A percentile compares a stretch with the other conserved stretches of the same genome.
These are phyloP conservation scores for Megaceryle torquata DNA, from an alignment of 2,113 vertebrate species.

Conservation along the genomic window DNA sequence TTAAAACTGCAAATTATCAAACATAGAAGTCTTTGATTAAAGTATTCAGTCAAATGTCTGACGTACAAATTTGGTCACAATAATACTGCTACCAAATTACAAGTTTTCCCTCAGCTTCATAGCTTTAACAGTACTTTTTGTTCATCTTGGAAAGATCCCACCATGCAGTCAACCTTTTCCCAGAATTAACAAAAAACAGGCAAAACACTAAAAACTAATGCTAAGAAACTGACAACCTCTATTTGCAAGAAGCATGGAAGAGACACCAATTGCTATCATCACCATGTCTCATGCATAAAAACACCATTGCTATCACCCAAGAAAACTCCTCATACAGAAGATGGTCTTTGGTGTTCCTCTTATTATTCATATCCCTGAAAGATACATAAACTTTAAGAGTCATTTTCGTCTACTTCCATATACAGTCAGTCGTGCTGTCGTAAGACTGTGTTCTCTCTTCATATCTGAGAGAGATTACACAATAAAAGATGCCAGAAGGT, in stretches of 20 bases:
- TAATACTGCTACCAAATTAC: neutral
- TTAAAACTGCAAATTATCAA: neutral
- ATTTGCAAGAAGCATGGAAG: neutral
- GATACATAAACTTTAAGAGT: neutral
- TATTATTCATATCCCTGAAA: neutral
- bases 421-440: neutral
- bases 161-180: neutral
- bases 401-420: neutral
- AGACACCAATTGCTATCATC: neutral
- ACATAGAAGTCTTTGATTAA: neutral
- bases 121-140: neutral
- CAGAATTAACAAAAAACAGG: neutral
- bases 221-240: neutral
- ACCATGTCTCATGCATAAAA: neutral
- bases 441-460: neutral
- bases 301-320: neutral
- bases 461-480: accelerated
- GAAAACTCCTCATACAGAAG: neutral
- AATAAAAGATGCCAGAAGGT: neutral
- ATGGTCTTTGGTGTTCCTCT: neutral
- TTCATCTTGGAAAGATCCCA: neutral
- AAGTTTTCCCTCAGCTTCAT: neutral
- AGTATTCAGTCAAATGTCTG: neutral
- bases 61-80: neutral
- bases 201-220: neutral